Conservation (phyloP, 2,797 vertebrate species). For the Enteromius paludinosus region DNA sequence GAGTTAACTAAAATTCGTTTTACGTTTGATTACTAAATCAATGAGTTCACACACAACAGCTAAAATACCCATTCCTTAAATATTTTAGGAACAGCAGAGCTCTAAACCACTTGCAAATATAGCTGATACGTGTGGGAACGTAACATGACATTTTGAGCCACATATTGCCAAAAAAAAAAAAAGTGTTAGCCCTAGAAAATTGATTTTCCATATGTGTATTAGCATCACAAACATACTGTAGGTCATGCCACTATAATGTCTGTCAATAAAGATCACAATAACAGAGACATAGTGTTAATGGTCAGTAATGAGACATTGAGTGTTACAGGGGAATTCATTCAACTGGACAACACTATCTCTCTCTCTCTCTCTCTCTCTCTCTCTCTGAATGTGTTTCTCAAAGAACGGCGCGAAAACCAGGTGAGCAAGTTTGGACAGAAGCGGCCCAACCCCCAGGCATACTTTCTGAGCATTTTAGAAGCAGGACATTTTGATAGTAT, state of each 20-base stretch:
- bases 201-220: too few relatives aligned
- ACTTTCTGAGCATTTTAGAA: background rate
- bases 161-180: background rate
- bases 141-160: background rate
- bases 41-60: background rate
- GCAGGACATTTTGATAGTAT: background rate
- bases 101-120: background rate
- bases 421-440: constrained; percentile 43
- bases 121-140: background rate
- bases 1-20: background rate
- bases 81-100: background rate
- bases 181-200: background rate
- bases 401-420: constrained; percentile 40
- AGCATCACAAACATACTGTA: too few relatives aligned
- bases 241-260: background rate
- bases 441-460: constrained; percentile 35
- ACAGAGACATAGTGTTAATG: background rate
- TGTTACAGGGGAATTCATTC: constrained; percentile 8
- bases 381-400: background rate
- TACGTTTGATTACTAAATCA: background rate
- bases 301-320: background rate
- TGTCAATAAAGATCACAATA: background rate
- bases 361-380: too few relatives aligned
- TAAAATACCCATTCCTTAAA: background rate
- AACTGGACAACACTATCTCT: background rate